These are phyloP conservation scores for Zaprionus lineosus DNA, from an alignment of 2,888 invertebrate species.

Conservation along the genomic window DNA sequence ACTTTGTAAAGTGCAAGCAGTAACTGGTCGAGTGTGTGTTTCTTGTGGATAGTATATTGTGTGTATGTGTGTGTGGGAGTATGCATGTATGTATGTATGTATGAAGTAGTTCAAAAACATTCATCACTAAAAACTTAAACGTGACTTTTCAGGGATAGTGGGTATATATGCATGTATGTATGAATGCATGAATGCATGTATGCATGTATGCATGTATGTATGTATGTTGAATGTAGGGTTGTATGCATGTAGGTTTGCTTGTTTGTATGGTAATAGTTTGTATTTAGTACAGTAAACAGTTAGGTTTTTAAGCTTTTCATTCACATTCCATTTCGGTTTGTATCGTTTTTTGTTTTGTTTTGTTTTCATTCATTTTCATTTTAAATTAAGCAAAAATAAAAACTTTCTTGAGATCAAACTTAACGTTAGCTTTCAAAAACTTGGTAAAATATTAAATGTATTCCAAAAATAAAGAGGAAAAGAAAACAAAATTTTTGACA, in stretches of 20 bases:
- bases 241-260: conserved; percentile 21
- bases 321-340: conserved; percentile 26
- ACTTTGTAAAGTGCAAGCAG: conserved; percentile 65
- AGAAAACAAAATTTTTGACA: conserved; percentile 35
- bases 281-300: conserved; percentile 73
- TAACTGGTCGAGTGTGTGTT: conserved; percentile 2
- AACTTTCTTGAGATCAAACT: conserved; percentile 78
- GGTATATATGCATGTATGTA: conserved; percentile 46
- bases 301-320: conserved; percentile 53
- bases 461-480: conserved; percentile 37
- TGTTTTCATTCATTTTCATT: conserved; percentile 42
- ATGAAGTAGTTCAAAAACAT: conserved; percentile 24
- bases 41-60: conserved; percentile 3
- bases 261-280: conserved; percentile 59
- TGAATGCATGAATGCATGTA: conserved; percentile 30
- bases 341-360: conserved; percentile 15
- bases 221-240: conserved; percentile 25
- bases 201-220: conserved; percentile 32
- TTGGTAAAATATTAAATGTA: conserved; percentile 39
- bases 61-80: not conserved
- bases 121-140: conserved; percentile 58
- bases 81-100: conserved; percentile 12
- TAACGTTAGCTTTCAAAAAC: conserved; percentile 70
- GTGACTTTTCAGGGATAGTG: conserved; percentile 43
- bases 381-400: conserved; percentile 71